Evolutionary conservation across 2,113 vertebrate genomes (phyloP), one percentile per base, ranked within the genome.

Genomic region (Hemichromis elongatus): DNA sequence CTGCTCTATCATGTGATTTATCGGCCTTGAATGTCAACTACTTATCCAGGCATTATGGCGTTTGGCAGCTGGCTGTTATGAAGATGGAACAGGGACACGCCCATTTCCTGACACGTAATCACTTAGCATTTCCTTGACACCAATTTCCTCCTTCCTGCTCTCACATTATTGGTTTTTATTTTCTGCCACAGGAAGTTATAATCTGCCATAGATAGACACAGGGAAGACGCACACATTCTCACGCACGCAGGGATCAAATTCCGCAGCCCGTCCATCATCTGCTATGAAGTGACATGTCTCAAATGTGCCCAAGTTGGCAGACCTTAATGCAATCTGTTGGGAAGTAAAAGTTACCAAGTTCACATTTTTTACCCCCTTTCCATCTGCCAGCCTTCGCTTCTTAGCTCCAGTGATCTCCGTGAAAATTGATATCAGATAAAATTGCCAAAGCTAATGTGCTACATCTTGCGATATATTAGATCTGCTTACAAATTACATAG

Each of bases 81-180:
- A 83, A 81, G 86, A 91, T 83, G 80, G 82, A 90, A 84, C 18
- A 47, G 10, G 33, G 55, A 63, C 50, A 63, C 24, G 16, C 81
- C 89, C 42, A 45, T 89, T 91, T 92, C 82, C 86, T 93, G 87
- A 91, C 56, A 28, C 85, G 70, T 82, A 80, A 90, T 93, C 92
- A 86, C 45, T 87, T 75, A 80, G 33, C 11, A 30, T 88, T 85
- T 91, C 91, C 92, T 91, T 68, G 52, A 57, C 86, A 82, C 61
- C 87, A 89, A 70, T 88, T 86, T 66, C 82, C 89, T 21, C 50
- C 88, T 93, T 95, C 93, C 92, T 94, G 93, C 79, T 82, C 37
- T 79, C 26, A 61, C 30, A 50, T 87, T 83, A 92, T 85, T 92
- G 88, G 86, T 66, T 82, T 79, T 70, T 89, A 81, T 88, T 82